Percentiles rank a stretch among this genome's conserved stretches.
Evolutionary conservation across 2,113 vertebrate species (phyloP).

Genomic region (Prunella fulvescens): DNA sequence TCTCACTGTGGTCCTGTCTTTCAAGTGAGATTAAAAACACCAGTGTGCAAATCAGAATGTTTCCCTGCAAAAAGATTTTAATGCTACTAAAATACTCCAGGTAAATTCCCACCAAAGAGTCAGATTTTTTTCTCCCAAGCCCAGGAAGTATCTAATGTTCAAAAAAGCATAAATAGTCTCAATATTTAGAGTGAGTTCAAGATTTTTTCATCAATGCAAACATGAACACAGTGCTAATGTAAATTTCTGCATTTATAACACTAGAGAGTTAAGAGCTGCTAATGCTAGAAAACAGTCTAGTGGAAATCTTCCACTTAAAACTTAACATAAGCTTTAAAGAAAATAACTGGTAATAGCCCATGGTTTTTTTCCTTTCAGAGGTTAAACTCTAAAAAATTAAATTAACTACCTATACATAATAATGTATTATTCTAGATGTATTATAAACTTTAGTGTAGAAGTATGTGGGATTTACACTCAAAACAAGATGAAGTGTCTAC

Average conservation of each 20-base stretch:
- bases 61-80: not conserved
- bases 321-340: not conserved
- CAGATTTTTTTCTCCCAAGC: not conserved
- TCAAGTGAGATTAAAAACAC: not conserved
- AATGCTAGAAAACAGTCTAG: not conserved
- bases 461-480: not conserved
- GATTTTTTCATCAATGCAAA: not conserved
- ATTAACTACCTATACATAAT: not conserved
- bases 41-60: not conserved
- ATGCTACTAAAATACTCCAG: not conserved
- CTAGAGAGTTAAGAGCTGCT: not conserved
- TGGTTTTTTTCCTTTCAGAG: not conserved
- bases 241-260: not conserved
- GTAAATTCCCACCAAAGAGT: not conserved
- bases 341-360: not conserved
- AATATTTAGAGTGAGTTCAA: not conserved
- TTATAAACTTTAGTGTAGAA: not conserved
- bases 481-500: not conserved
- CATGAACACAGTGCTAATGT: not conserved
- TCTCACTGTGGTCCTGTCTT: not conserved
- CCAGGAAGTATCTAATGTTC: not conserved
- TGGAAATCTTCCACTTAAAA: not conserved
- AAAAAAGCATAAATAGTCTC: not conserved
- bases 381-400: not conserved
- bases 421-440: not conserved